Conservation (phyloP, 2,888 invertebrate species). For the Agriopis aurantiaria region DNA sequence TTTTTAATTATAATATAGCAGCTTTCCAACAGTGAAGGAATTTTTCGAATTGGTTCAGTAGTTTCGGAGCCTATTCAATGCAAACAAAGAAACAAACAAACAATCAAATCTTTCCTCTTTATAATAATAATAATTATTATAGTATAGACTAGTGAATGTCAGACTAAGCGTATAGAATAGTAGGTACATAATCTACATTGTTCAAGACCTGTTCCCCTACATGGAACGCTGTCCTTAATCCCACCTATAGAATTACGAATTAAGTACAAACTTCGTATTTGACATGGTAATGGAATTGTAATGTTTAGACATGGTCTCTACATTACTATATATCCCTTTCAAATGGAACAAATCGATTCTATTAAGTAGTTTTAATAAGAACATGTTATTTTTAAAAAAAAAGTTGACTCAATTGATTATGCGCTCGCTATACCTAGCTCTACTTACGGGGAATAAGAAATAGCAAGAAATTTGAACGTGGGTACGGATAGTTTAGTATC, state of each 20-base stretch:
- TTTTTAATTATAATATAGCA: no score
- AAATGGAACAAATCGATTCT: background rate
- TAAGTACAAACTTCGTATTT: conserved; percentile 3
- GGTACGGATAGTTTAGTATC: no score
- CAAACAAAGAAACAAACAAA: background rate
- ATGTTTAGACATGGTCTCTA: background rate
- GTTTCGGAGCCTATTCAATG: no score
- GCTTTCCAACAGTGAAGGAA: no score
- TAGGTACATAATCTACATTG: conserved; percentile 8
- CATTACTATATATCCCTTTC: background rate
- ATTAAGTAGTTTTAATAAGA: background rate
- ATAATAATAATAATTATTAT: no score
- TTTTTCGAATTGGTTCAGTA: no score
- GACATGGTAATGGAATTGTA: conserved; percentile 7
- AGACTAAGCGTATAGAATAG: background rate
- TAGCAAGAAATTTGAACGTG: no score
- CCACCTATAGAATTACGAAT: conserved; percentile 3
- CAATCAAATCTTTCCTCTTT: no score
- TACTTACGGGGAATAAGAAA: no score
- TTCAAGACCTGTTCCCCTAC: conserved; percentile 16
- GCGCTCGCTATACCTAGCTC: no score
- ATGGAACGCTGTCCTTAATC: conserved; percentile 13
- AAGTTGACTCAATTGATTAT: no score
- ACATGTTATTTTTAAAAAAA: no score
- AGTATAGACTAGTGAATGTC: background rate